Percentiles rank a stretch among this genome's conserved stretches.
phyloP scores from a whole-genome alignment of 1,140 invertebrate species.

The Matsumurasca onukii region DNA sequence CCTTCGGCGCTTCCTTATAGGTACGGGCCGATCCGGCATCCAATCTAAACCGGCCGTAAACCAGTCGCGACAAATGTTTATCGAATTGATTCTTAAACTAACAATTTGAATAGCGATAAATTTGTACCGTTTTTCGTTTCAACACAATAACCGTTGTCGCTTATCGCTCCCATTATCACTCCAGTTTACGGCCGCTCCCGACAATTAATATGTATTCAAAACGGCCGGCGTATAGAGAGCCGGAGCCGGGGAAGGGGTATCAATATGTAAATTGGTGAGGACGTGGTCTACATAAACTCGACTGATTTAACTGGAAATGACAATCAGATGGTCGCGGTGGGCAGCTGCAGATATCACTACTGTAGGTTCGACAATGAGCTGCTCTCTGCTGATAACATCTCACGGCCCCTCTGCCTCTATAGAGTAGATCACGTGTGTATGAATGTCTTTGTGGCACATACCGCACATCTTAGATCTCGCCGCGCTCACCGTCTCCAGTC shows the following conservation, averaged over 20 bases:
- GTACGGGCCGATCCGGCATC: neutral
- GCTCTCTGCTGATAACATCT: no score
- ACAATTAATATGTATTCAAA: constrained; percentile 23
- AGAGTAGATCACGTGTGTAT: no score
- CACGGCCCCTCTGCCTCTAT: no score
- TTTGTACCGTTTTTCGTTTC: constrained; percentile 11
- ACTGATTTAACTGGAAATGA: constrained; percentile 22
- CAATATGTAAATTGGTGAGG: constrained; percentile 20
- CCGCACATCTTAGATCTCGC: no score
- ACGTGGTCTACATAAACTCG: constrained; percentile 1
- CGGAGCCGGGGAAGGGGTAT: constrained; percentile 11
- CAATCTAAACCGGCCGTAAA: constrained; percentile 16
- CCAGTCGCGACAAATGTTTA: neutral
- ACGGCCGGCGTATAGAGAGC: neutral
- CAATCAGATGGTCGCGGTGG: constrained; percentile 1
- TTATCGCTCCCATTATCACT: constrained; percentile 10
- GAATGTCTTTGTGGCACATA: neutral
- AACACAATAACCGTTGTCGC: neutral
- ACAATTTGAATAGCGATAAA: neutral
- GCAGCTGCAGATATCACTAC: no score
- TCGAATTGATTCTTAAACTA: constrained; percentile 1
- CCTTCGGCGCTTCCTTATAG: constrained; percentile 16
- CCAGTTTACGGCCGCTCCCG: neutral
- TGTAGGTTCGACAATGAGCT: no score
- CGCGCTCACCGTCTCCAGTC: no score